Evolutionary conservation across 2,797 vertebrate genomes (phyloP).

Genomic region (Sparidentex hasta): DNA sequence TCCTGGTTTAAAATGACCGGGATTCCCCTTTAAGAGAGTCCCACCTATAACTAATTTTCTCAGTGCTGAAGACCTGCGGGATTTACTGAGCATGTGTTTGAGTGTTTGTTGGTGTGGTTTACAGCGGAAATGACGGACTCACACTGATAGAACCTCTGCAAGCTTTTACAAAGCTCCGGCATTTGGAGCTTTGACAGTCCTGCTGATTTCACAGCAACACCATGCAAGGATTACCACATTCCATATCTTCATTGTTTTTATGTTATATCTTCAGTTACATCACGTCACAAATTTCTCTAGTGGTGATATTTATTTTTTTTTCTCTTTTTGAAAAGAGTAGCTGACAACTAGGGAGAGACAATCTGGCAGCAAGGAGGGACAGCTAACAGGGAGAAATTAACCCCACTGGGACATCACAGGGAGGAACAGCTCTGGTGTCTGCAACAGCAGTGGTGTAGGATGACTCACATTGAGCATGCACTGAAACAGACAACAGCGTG

Average conservation of each 20-base stretch:
- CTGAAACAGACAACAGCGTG: constrained; percentile 15
- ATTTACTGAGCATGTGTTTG: constrained; percentile 37
- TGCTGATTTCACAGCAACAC: not conserved
- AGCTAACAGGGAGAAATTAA: constrained; percentile 35
- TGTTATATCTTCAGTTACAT: constrained; percentile 15
- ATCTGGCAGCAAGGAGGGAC: constrained; percentile 34
- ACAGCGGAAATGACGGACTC: constrained; percentile 19
- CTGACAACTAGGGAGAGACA: constrained; percentile 7
- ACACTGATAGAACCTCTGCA: not conserved
- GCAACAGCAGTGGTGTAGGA: constrained; percentile 39
- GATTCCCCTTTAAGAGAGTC: too few species aligned
- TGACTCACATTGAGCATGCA: constrained; percentile 32
- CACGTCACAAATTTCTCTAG: constrained; percentile 31
- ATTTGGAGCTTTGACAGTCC: constrained; percentile 21
- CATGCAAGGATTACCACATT: not conserved
- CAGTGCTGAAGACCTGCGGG: constrained; percentile 17
- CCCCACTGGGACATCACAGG: constrained; percentile 11
- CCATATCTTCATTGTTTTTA: constrained; percentile 6
- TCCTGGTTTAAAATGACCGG: too few species aligned
- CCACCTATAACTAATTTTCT: too few species aligned
- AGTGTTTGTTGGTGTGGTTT: constrained; percentile 39
- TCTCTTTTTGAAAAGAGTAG: constrained; percentile 2
- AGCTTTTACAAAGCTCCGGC: constrained; percentile 19
- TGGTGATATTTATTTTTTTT: not conserved
- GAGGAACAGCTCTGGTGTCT: constrained; percentile 4